Percentiles rank a stretch among this genome's conserved stretches.
phyloP scores from a whole-genome alignment of 2,888 invertebrate genomes.

The Pollenia griseotomentosa region DNA sequence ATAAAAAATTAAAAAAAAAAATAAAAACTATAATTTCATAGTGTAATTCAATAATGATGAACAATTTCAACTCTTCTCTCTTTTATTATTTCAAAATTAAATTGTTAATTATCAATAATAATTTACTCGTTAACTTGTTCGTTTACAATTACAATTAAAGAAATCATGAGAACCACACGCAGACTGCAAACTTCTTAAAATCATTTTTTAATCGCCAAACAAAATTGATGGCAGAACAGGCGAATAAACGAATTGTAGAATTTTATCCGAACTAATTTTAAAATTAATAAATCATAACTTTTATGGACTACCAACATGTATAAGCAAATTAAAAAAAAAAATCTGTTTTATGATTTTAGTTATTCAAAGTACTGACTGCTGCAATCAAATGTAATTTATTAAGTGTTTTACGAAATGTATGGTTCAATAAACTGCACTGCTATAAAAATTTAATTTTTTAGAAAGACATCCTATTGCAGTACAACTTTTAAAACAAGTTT shows the following conservation, averaged over 20 bases:
- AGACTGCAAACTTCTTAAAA: slow-evolving; percentile 16
- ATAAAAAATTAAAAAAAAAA: slow-evolving; percentile 28
- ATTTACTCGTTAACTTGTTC: slow-evolving; percentile 28
- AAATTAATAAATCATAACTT: neutral
- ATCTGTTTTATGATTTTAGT: too few species aligned
- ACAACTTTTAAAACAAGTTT: too few species aligned
- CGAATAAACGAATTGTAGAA: neutral
- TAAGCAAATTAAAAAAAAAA: neutral
- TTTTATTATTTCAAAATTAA: slow-evolving; percentile 25
- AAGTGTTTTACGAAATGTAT: too few species aligned
- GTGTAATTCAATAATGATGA: neutral
- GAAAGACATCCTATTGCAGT: too few species aligned
- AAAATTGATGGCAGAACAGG: neutral
- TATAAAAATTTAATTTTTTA: too few species aligned
- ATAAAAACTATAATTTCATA: slow-evolving; percentile 10
- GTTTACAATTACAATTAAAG: slow-evolving; percentile 13
- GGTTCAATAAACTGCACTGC: too few species aligned
- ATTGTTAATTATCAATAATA: slow-evolving; percentile 41
- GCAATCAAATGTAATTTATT: too few species aligned
- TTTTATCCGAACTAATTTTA: neutral
- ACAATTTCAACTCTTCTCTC: slow-evolving; percentile 23
- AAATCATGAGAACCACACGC: slow-evolving; percentile 25
- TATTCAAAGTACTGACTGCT: too few species aligned
- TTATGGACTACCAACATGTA: neutral
- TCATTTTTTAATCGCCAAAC: neutral